Evolutionary conservation across 37 sponge, comb jelly and placozoan genomes (phyloP).

Genomic region (Dysidea cf. avara): DNA sequence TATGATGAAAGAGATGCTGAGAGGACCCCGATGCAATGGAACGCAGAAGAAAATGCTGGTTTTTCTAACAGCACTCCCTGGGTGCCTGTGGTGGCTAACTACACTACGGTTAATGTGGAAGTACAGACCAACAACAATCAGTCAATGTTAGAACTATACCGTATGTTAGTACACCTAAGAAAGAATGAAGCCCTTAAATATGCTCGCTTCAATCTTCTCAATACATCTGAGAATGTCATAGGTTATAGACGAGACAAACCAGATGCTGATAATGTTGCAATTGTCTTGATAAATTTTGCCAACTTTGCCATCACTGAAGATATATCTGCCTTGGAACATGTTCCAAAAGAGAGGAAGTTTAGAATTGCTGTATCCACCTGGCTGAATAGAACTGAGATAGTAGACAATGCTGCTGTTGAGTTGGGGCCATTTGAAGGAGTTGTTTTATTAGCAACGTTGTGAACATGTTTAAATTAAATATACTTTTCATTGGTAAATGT

Average conservation of each 20-base stretch:
- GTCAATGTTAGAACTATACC: constrained; percentile 63
- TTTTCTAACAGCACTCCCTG: constrained; percentile 67
- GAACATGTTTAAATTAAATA: background rate
- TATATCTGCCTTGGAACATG: background rate
- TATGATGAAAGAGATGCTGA: constrained; percentile 66
- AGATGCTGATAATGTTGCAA: constrained; percentile 7
- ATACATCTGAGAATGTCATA: constrained; percentile 31
- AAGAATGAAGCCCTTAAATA: constrained; percentile 21
- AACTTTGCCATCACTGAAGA: background rate
- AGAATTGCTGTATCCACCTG: constrained; percentile 5
- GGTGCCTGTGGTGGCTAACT: constrained; percentile 78
- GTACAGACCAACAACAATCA: constrained; percentile 29
- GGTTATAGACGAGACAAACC: constrained; percentile 53
- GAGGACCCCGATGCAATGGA: constrained; percentile 93
- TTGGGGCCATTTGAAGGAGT: constrained; percentile 27
- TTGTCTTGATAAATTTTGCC: constrained; percentile 66
- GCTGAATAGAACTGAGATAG: background rate
- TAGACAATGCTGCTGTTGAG: background rate
- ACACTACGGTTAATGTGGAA: constrained; percentile 52
- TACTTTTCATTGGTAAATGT: too few species aligned
- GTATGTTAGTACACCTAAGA: constrained; percentile 40
- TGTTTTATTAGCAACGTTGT: constrained; percentile 7
- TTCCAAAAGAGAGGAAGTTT: background rate
- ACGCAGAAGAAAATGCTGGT: constrained; percentile 64
- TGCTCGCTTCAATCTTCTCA: constrained; percentile 10